These are phyloP conservation scores for Sylvilagus bachmani DNA, from an alignment of 2,113 vertebrate species.

Conservation along the genomic window DNA sequence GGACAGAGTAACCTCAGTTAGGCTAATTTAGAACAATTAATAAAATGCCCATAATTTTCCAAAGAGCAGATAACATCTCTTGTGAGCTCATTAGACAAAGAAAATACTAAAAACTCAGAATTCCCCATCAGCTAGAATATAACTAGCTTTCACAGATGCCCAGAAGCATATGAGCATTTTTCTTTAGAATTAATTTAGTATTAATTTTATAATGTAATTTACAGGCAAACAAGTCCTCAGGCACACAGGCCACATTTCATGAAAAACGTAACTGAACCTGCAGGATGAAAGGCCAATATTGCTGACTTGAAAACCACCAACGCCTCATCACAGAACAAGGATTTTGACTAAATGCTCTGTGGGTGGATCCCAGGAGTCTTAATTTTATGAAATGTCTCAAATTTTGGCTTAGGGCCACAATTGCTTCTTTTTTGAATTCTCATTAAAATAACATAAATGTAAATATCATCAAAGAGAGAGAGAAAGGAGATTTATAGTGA, in stretches of 20 bases:
- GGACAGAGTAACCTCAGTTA: conserved; percentile 63
- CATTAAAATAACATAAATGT: neutral
- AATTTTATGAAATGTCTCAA: conserved; percentile 27
- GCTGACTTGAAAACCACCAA: neutral
- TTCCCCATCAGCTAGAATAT: neutral
- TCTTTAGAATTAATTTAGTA: conserved; percentile 6
- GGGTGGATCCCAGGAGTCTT: neutral
- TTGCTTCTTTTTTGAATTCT: conserved; percentile 12
- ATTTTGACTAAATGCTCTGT: neutral
- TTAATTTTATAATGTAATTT: conserved; percentile 56
- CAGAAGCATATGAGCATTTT: neutral
- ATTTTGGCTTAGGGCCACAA: neutral
- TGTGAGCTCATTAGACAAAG: conserved; percentile 44
- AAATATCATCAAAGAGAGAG: neutral
- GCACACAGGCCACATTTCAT: neutral
- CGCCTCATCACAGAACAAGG: neutral
- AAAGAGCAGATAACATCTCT: neutral
- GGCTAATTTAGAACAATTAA: conserved; percentile 72
- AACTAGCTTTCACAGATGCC: neutral
- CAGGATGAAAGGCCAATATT: neutral
- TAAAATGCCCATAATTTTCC: conserved; percentile 20
- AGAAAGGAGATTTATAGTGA: neutral
- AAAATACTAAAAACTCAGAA: neutral
- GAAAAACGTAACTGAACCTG: neutral
- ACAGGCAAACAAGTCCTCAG: neutral